These are phyloP conservation scores for Dynastes grantii DNA, from an alignment of 2,888 invertebrate species.

Conservation along the genomic window DNA sequence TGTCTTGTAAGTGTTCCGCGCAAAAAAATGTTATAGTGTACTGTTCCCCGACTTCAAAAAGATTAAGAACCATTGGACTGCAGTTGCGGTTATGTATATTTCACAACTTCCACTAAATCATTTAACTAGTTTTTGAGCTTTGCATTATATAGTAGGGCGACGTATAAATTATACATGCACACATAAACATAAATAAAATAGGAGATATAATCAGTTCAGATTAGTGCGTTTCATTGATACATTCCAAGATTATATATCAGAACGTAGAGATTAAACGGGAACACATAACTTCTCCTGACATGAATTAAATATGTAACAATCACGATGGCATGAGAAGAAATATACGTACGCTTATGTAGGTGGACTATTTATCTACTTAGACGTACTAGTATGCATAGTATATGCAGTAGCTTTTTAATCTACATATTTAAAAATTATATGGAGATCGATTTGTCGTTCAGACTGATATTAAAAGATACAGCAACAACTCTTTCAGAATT, in stretches of 20 bases:
- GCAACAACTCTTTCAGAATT: neutral
- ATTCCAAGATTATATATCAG: conserved; percentile 33
- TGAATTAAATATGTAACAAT: conserved; percentile 43
- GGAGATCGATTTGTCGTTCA: neutral
- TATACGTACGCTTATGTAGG: neutral
- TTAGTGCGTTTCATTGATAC: conserved; percentile 41
- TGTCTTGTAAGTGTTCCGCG: too few species aligned
- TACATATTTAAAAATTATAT: neutral
- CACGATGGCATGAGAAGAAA: conserved; percentile 11
- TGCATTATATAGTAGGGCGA: neutral
- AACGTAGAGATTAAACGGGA: conserved; percentile 37
- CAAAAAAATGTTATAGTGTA: too few species aligned
- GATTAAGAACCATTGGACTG: too few species aligned
- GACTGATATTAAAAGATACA: neutral
- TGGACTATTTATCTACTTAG: neutral
- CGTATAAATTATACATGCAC: conserved; percentile 10
- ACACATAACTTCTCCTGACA: conserved; percentile 37
- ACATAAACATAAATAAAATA: conserved; percentile 29
- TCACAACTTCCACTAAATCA: conserved; percentile 3
- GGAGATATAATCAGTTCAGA: conserved; percentile 37
- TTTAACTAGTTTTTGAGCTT: neutral
- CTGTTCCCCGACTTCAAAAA: too few species aligned
- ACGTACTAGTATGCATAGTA: neutral
- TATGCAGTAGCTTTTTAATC: neutral
- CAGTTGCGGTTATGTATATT: neutral